Evolutionary conservation across 2,113 vertebrate species (phyloP).

Genomic region (Pelodiscus sinensis): DNA sequence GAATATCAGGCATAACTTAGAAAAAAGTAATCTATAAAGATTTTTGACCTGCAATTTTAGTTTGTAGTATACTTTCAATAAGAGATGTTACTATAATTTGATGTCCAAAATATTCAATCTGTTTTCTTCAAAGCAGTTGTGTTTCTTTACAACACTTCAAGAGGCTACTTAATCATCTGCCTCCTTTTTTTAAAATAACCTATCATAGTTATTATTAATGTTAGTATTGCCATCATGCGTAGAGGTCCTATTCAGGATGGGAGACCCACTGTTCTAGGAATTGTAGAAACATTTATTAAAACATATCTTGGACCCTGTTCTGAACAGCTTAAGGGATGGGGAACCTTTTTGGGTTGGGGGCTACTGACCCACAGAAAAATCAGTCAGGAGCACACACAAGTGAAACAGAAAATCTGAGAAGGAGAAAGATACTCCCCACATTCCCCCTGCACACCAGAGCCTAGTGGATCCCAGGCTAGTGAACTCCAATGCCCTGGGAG

Average conservation of each 20-base stretch:
- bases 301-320: neutral
- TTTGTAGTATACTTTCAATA: neutral
- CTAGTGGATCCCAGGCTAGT: too few species aligned
- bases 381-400: too few species aligned
- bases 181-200: neutral
- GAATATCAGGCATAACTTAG: constrained; percentile 41
- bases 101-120: neutral
- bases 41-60: neutral
- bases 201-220: neutral
- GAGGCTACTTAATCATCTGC: neutral
- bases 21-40: neutral
- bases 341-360: too few species aligned
- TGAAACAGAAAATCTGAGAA: too few species aligned
- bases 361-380: too few species aligned
- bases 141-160: neutral
- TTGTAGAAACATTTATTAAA: neutral
- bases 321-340: neutral
- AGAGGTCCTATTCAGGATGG: neutral
- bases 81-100: neutral
- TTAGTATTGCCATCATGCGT: neutral
- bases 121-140: neutral
- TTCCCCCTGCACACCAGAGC: too few species aligned
- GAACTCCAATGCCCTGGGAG: too few species aligned
- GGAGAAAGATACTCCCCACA: too few species aligned
- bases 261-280: neutral